These are phyloP conservation scores for Eueides isabella DNA, from an alignment of 1,140 invertebrate species.

Conservation along the genomic window DNA sequence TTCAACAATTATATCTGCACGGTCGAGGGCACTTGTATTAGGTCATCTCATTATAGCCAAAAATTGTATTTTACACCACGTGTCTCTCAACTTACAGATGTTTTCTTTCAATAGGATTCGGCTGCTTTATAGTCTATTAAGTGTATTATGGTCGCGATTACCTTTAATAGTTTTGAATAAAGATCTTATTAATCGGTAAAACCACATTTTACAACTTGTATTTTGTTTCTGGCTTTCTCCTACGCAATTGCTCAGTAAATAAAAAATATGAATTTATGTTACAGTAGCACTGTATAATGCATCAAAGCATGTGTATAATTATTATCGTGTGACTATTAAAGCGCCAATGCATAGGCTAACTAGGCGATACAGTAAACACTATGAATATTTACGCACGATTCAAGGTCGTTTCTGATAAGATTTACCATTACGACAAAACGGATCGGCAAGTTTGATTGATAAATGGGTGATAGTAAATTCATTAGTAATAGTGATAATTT, in stretches of 20 bases:
- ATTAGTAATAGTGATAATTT: background rate
- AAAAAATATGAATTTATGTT: too few species aligned
- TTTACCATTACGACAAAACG: conserved; percentile 28
- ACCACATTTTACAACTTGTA: background rate
- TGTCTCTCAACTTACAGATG: background rate
- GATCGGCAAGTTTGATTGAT: conserved; percentile 23
- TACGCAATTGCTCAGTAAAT: too few species aligned
- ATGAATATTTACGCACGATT: conserved; percentile 46
- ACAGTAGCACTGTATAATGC: background rate
- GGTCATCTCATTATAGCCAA: conserved; percentile 22
- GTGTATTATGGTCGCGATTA: background rate
- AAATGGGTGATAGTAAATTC: background rate
- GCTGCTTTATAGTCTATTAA: background rate
- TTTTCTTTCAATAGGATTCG: background rate
- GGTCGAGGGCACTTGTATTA: conserved; percentile 48
- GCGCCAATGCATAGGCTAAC: conserved; percentile 20
- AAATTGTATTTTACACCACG: background rate
- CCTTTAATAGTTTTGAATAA: background rate
- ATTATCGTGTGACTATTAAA: conserved; percentile 18
- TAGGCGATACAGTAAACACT: conserved; percentile 35
- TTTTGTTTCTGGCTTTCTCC: too few species aligned
- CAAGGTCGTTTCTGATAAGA: conserved; percentile 47
- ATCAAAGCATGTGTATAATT: background rate
- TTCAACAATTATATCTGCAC: conserved; percentile 71
- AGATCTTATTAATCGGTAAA: background rate